Base-by-base conservation (phyloP, 37 sponge, comb jelly and placozoan species). In the Ephydatia muelleri region DNA sequence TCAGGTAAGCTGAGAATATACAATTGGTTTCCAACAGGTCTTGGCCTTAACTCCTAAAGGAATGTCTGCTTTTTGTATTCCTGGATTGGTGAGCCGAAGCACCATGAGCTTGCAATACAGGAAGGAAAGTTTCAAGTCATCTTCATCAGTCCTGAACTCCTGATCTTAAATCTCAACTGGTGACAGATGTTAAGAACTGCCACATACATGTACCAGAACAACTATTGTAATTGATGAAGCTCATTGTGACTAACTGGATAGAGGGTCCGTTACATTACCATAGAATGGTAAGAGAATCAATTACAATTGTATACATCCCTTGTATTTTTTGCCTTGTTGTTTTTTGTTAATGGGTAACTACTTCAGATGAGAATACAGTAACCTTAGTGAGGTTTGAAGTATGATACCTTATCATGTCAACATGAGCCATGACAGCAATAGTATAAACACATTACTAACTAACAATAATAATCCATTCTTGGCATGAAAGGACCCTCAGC, bases 161-260 rank as follows among this genome's bases (percentile, higher is more conserved):
- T 85, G 22, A 19, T 85, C 26, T 5, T 47, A 5, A 68, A 29
- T 26, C 48, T 27, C 0, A 47, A 57, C 23, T 84, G 85, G 85
- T 1, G 85, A 76, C n/a, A 75, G 28, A 35, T 75, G 34, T 35
- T 77, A 57, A 16, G 23, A 21, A 75, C 11, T 38, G 12, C 37
- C 9, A 25, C 27, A 23, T 77, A n/a, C n/a, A n/a, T n/a, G n/a
- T 77, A 77, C 38, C 31, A 34, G 67, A 27, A 35, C 25, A 67
- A 49, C 22, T 16, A n/a, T 84, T 73, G 84, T 84, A 12, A 49
- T 84, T 49, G 84, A 84, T 75, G 84, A 84, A 75, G 84, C 77
- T 16, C 84, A 84, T 38, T 65, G 67, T 84, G 84, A 69, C 70
- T 30, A 30, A 69, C 4, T 69, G 29, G 30, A n/a, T 29, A 26